Base-by-base conservation (phyloP, 2,888 invertebrate genomes). In the Noctua janthe region DNA sequence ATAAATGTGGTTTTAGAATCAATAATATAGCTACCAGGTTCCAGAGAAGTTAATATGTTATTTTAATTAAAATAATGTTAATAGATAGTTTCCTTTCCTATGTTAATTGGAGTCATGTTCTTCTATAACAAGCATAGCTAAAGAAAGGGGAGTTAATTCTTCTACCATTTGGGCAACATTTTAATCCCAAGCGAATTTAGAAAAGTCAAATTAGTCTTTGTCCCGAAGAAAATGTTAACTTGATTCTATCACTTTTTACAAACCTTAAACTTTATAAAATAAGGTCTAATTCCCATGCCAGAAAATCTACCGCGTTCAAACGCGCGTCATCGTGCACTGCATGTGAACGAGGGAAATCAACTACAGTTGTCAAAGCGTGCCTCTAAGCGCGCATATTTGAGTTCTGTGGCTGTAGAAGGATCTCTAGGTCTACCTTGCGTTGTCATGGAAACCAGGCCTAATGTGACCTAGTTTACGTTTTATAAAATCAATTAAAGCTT, bases 11-110 rank as follows among this genome's bases (percentile, higher is more conserved):
- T 51, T 54, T 66, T 67, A 71, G 71, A 73, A 79, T 71, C 35
- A 49, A 73, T 59, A 82, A 67, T 47, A 73, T 51, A 71, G 74
- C 64, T 78, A 80, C 82, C 80, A 49, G n/a, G 20, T 64, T 75
- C 78, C 75, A 74, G 51, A 76, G 35, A 67, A 66, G 71, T 78
- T 86, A 77, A 66, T 74, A 67, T 74, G 79, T 88, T 88, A 80
- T 67, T 76, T 56, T 62, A 67, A 67, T 72, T 70, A 54, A 75
- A 77, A 47, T 56, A 35, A 76, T 82, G 76, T 88, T 88, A 88
- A 76, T 71, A 49, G 6, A 29, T 51, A 70, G 47, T 74, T 73
- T 76, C 43, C 23, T 76, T 64, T 56, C 39, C 49, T 76, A 67
- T 78, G 85, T 85, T 84, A 87, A 79, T 78, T 83, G 29, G 66